These are phyloP conservation scores for Enteromius radiatus DNA, from an alignment of 2,797 vertebrate species.

Conservation along the genomic window DNA sequence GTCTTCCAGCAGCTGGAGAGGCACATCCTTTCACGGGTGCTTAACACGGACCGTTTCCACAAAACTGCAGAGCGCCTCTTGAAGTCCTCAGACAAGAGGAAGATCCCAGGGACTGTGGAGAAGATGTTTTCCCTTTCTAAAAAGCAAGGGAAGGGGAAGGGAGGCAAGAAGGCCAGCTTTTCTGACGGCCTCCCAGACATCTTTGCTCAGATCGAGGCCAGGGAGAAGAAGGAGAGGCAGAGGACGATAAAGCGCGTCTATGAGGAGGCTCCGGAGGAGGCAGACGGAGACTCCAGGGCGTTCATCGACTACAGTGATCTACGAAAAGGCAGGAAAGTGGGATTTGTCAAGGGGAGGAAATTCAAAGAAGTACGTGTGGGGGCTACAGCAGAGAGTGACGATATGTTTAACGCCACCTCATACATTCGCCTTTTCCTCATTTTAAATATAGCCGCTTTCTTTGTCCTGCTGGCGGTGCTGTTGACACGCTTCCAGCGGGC, in stretches of 20 bases:
- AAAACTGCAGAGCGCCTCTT: constrained; percentile 91
- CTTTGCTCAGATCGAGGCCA: constrained; percentile 93
- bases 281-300: constrained; percentile 87
- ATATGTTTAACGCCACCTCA: constrained; percentile 79
- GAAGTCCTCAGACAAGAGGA: constrained; percentile 90
- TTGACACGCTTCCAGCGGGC: constrained; percentile 89
- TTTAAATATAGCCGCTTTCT: constrained; percentile 93
- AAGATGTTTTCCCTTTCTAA: constrained; percentile 89
- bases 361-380: constrained; percentile 80
- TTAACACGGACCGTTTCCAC: constrained; percentile 87
- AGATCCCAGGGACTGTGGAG: constrained; percentile 87
- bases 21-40: constrained; percentile 88
- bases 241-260: constrained; percentile 85
- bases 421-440: constrained; percentile 93
- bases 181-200: constrained; percentile 88
- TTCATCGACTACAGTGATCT: constrained; percentile 89
- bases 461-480: constrained; percentile 89
- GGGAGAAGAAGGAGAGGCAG: constrained; percentile 88
- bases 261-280: constrained; percentile 88
- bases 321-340: constrained; percentile 79
- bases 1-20: constrained; percentile 95
- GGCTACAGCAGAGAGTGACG: constrained; percentile 74
- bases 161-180: constrained; percentile 76
- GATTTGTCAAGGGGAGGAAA: constrained; percentile 73
- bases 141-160: constrained; percentile 82